Conservation (phyloP, 1,140 invertebrate genomes). For the Octopus sinensis region DNA sequence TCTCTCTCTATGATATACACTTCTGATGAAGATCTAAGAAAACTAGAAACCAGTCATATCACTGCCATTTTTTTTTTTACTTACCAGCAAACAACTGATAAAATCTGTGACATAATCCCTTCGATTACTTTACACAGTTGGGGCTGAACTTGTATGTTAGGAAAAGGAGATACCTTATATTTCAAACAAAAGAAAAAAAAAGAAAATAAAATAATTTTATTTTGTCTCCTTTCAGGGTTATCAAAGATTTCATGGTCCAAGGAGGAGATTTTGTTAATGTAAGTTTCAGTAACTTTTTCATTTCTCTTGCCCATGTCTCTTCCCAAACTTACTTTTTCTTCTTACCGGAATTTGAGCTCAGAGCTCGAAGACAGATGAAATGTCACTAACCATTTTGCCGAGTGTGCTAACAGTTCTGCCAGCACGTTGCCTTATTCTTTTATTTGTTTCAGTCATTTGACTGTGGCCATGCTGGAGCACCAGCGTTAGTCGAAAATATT, state of each 20-base stretch:
- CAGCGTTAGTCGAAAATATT: too few species aligned
- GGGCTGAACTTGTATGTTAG: background rate
- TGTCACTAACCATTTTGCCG: too few species aligned
- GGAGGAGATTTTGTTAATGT: conserved; percentile 98
- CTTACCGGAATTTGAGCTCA: too few species aligned
- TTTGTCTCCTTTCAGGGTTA: conserved; percentile 68
- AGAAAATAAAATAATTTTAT: background rate
- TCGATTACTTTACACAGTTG: background rate
- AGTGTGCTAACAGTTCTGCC: too few species aligned
- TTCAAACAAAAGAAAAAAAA: too few species aligned
- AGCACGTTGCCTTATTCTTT: too few species aligned
- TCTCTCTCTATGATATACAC: too few species aligned
- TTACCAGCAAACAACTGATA: background rate
- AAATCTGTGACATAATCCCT: background rate
- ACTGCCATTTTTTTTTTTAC: background rate
- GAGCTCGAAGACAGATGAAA: too few species aligned
- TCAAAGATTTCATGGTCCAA: conserved; percentile 97
- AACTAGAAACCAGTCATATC: background rate
- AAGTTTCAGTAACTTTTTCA: conserved; percentile 48
- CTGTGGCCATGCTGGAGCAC: too few species aligned
- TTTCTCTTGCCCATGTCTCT: background rate
- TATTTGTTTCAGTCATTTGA: too few species aligned
- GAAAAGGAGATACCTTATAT: background rate
- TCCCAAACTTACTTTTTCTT: too few species aligned
- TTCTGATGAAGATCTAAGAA: too few species aligned